Evolutionary conservation across 2,113 vertebrate genomes (phyloP).

Genomic region (Pica pica): DNA sequence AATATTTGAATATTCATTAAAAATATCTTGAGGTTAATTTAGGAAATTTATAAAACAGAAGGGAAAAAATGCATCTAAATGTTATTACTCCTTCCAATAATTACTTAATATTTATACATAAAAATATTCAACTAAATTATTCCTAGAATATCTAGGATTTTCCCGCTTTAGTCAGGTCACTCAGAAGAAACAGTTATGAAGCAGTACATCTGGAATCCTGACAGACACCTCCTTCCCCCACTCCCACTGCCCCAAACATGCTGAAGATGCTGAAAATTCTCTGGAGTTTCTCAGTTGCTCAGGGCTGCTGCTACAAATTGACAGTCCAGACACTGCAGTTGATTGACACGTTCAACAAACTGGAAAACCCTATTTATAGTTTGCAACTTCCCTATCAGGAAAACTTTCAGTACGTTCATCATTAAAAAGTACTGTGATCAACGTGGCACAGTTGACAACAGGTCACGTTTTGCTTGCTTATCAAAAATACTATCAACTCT

Average conservation of each 20-base stretch:
- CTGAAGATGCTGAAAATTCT: not conserved
- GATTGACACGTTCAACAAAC: not conserved
- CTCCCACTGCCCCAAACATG: fast-evolving
- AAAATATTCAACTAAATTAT: not conserved
- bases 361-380: not conserved
- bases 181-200: not conserved
- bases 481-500: not conserved
- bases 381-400: not conserved
- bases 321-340: not conserved
- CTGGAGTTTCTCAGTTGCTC: not conserved
- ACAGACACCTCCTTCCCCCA: not conserved
- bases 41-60: not conserved
- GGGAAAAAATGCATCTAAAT: not conserved
- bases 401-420: not conserved
- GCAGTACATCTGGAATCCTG: not conserved
- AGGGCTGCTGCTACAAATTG: not conserved
- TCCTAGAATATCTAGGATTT: not conserved
- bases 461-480: not conserved
- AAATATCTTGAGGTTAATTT: not conserved
- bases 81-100: not conserved
- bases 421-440: not conserved
- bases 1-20: not conserved
- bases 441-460: fast-evolving
- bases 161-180: not conserved
- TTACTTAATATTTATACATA: not conserved